Evolutionary conservation across 2,797 vertebrate genomes (phyloP).

Genomic region (Eulemur mongoz): DNA sequence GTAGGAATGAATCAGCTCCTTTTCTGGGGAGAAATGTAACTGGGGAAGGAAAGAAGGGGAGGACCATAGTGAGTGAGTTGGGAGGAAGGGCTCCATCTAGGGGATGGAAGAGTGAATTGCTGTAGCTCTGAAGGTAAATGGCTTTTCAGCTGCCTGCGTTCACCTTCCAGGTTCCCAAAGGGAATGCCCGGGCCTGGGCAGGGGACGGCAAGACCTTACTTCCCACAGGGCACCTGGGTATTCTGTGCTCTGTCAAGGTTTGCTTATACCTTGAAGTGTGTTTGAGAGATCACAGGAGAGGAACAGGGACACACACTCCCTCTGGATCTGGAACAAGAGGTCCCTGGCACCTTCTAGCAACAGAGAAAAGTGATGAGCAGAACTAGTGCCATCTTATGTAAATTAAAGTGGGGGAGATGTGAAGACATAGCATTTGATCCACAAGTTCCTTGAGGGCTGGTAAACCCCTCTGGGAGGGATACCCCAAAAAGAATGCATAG

Average conservation of each 20-base stretch:
- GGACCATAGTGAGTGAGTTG: not conserved
- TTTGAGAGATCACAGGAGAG: not conserved
- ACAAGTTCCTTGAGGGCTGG: slow-evolving; percentile 58
- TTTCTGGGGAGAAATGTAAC: not conserved
- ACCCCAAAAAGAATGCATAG: slow-evolving; percentile 72
- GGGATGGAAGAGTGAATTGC: not conserved
- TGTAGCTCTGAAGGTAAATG: not conserved
- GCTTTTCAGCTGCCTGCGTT: not conserved
- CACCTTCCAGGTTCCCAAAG: not conserved
- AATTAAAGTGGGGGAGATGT: not conserved
- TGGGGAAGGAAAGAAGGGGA: not conserved
- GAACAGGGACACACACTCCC: not conserved
- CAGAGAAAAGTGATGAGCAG: not conserved
- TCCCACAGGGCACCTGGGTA: not conserved
- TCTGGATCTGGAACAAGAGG: not conserved
- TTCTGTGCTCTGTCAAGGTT: not conserved
- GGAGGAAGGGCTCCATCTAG: not conserved
- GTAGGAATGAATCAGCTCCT: not conserved
- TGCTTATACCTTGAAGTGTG: not conserved
- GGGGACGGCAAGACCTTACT: not conserved
- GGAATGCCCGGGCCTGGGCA: not conserved
- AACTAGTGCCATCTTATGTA: not conserved
- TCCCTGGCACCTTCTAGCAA: not conserved
- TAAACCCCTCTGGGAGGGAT: slow-evolving; percentile 67
- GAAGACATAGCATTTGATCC: not conserved